phyloP scores from a whole-genome alignment of 2,113 vertebrate genomes.

The Romanogobio albipinnatus region DNA sequence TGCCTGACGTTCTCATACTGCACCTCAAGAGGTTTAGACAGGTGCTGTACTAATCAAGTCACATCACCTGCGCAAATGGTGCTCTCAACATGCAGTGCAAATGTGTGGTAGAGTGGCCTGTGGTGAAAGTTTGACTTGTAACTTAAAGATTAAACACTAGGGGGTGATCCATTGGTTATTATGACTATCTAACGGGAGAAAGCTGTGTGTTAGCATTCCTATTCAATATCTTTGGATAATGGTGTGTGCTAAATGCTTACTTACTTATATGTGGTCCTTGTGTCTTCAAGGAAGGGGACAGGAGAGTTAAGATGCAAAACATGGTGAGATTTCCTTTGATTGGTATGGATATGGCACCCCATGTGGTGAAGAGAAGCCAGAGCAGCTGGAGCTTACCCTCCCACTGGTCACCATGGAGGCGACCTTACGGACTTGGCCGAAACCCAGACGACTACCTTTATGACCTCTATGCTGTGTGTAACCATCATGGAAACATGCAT shows the following conservation, averaged over 20 bases:
- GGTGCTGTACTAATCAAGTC: slow-evolving; percentile 72
- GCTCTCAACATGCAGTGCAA: neutral
- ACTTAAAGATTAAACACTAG: neutral
- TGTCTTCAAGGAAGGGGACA: slow-evolving; percentile 86
- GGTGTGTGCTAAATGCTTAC: neutral
- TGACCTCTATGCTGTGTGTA: slow-evolving; percentile 97
- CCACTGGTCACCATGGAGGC: slow-evolving; percentile 97
- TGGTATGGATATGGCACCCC: slow-evolving; percentile 97
- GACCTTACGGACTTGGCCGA: slow-evolving; percentile 90
- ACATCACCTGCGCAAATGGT: neutral
- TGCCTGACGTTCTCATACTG: slow-evolving; percentile 95
- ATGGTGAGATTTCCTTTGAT: slow-evolving; percentile 92
- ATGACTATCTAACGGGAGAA: neutral
- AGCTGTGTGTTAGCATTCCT: neutral
- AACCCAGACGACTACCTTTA: slow-evolving; percentile 97
- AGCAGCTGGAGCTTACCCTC: slow-evolving; percentile 98
- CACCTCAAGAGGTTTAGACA: slow-evolving; percentile 97
- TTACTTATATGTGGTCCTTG: neutral
- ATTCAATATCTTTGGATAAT: neutral
- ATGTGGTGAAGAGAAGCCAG: slow-evolving; percentile 96
- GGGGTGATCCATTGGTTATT: neutral
- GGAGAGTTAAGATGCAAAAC: slow-evolving; percentile 94
- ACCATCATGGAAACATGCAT: slow-evolving; percentile 98
- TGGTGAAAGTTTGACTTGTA: neutral
- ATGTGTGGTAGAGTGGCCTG: neutral